Evolutionary conservation across 2,888 invertebrate species (phyloP), one percentile per base, ranked within the genome.

Genomic region (Cerastis leucographa): DNA sequence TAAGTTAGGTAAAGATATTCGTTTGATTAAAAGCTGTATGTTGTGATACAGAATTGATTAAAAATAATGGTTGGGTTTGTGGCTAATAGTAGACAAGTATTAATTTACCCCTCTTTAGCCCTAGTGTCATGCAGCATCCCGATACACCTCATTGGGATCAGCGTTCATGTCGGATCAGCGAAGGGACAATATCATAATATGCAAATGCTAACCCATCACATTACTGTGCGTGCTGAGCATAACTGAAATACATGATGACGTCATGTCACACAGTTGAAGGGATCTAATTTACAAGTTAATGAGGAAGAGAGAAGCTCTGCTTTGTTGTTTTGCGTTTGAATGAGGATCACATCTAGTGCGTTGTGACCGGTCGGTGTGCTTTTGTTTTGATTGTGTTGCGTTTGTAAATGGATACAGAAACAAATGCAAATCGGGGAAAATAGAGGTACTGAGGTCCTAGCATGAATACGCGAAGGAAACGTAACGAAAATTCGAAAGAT

Each of bases 221-320:
- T 82, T 51, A 70, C 71, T 42, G 49, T 54, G 59, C 49, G 35
- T 79, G 70, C 69, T 46, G 49, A 74, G 71, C 79, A 80, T 72
- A 64, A 67, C 61, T 80, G 44, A 56, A 68, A 72, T 72, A 83
- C 71, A 80, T 73, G 70, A 35, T 80, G 72, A 71, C 59, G 72
- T 75, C 64, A 80, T 75, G 83, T 80, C 69, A 83, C 68, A 78
- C 70, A 54, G 46, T 69, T 82, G 71, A 75, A 68, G 61, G 67
- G 59, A 68, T 74, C 82, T 74, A 74, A 82, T 82, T 82, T 75
- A 79, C 82, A 82, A 82, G 74, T 67, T 82, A 82, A 82, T 82
- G 78, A 82, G 82, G 62, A 54, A 68, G 51, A 68, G 82, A 22
- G 67, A 74, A 51, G 51, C 73, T 59, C 22, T 67, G 81, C 73